phyloP scores from a whole-genome alignment of 23 tunicate species.

The Trididemnum clinides region DNA sequence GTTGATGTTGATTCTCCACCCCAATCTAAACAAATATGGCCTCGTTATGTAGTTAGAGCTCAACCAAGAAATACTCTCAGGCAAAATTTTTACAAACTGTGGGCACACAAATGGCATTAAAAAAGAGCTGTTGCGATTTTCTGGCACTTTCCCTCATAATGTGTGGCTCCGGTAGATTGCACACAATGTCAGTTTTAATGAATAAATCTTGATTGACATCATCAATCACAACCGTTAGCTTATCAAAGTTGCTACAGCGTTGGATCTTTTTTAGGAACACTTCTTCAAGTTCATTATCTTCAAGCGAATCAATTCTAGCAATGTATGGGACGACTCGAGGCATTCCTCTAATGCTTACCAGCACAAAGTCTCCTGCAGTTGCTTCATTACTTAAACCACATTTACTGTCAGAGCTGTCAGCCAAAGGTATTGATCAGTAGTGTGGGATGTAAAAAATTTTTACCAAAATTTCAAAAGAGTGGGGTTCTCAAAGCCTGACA shows the following conservation, averaged over 20 bases:
- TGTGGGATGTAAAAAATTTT: no score
- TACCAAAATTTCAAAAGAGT: no score
- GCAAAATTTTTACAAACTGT: neutral
- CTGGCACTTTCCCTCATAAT: neutral
- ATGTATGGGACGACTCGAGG: neutral
- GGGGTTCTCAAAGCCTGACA: no score
- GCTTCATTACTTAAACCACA: conserved; percentile 3
- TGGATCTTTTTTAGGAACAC: conserved; percentile 3
- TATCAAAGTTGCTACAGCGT: neutral
- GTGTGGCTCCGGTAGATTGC: neutral
- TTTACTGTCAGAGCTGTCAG: neutral
- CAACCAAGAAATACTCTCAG: neutral
- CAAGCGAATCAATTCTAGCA: neutral
- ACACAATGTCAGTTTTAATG: neutral
- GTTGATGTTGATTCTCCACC: no score
- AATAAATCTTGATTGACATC: neutral
- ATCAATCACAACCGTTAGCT: neutral
- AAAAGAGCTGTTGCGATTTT: neutral
- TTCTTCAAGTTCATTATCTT: neutral
- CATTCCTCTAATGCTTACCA: neutral
- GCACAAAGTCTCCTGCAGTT: conserved; percentile 7
- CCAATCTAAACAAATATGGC: neutral
- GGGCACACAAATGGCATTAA: no score
- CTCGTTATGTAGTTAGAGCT: neutral
- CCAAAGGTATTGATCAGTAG: neutral